Percentiles rank a stretch among this genome's conserved stretches.
These are phyloP conservation scores for Turritopsis dohrnii DNA, from an alignment of 30 jellyfish, hydroid and myxozoan species.

Conservation along the genomic window DNA sequence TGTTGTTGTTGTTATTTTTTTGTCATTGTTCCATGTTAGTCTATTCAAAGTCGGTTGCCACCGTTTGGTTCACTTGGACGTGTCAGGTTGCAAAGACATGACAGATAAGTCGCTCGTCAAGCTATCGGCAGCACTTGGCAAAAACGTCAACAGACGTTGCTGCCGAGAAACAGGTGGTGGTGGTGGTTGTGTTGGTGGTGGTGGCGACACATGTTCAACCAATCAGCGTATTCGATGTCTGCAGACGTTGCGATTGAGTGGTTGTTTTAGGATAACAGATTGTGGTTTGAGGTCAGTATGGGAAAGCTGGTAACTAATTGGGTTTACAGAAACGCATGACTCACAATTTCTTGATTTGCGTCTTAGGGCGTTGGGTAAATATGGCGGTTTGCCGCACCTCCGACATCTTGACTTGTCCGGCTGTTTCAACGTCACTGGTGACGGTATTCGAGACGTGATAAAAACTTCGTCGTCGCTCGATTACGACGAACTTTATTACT, in stretches of 20 bases:
- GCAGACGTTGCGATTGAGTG: slow-evolving; percentile 64
- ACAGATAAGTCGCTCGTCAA: slow-evolving; percentile 69
- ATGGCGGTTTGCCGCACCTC: slow-evolving; percentile 69
- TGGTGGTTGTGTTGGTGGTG: too few relatives aligned
- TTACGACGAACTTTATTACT: slow-evolving; percentile 60
- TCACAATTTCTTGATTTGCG: background rate
- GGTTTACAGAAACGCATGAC: too few relatives aligned
- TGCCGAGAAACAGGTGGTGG: background rate
- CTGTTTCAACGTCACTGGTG: slow-evolving; percentile 70
- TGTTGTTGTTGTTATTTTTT: background rate
- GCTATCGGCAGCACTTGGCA: slow-evolving; percentile 50
- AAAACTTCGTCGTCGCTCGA: slow-evolving; percentile 49
- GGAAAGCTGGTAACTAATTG: too few relatives aligned
- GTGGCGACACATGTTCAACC: background rate
- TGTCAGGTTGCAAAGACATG: slow-evolving; percentile 75
- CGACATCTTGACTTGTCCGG: slow-evolving; percentile 90
- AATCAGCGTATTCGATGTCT: slow-evolving; percentile 16
- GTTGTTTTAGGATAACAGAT: slow-evolving; percentile 82
- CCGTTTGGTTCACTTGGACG: slow-evolving; percentile 47
- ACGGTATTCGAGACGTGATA: slow-evolving; percentile 56
- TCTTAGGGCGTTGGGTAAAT: slow-evolving; percentile 74
- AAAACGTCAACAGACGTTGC: background rate
- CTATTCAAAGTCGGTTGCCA: slow-evolving; percentile 73
- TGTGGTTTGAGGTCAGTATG: slow-evolving; percentile 73
- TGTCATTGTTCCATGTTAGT: too few relatives aligned